Conservation (phyloP, 2,888 invertebrate species). For the Orthonevra nobilis region DNA sequence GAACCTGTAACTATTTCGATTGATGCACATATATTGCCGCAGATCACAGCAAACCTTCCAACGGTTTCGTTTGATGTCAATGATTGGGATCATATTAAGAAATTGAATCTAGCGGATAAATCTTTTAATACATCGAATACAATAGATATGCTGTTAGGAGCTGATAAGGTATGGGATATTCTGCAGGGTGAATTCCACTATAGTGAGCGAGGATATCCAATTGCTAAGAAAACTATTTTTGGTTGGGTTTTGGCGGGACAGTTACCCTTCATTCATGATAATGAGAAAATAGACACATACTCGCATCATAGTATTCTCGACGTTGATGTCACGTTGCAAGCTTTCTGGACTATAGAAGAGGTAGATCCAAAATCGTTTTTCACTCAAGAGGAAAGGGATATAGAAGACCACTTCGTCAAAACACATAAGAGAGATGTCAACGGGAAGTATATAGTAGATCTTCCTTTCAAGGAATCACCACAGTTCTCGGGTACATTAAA, state of each 20-base stretch:
- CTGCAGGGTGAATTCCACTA: constrained; percentile 20
- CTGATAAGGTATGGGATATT: constrained; percentile 52
- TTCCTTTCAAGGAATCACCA: constrained; percentile 47
- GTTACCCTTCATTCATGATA: background rate
- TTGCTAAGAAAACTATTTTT: constrained; percentile 41
- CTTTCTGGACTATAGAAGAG: constrained; percentile 36
- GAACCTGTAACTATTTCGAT: background rate
- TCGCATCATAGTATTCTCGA: constrained; percentile 25
- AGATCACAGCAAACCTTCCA: background rate
- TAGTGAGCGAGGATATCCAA: constrained; percentile 6
- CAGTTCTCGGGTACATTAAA: constrained; percentile 24
- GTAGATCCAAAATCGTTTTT: background rate
- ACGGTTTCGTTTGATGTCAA: background rate
- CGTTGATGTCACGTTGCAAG: constrained; percentile 12
- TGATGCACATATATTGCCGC: background rate
- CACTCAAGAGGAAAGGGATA: background rate
- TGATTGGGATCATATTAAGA: constrained; percentile 13
- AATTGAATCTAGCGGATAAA: constrained; percentile 36
- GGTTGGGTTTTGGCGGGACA: constrained; percentile 40
- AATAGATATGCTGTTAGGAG: constrained; percentile 58
- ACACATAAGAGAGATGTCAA: constrained; percentile 31
- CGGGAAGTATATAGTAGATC: constrained; percentile 46
- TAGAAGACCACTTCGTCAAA: constrained; percentile 32
- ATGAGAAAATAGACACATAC: background rate
- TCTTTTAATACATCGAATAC: constrained; percentile 39